These are phyloP conservation scores for Rhynchopsitta pachyrhyncha DNA, from an alignment of 2,113 vertebrate species.

Conservation along the genomic window DNA sequence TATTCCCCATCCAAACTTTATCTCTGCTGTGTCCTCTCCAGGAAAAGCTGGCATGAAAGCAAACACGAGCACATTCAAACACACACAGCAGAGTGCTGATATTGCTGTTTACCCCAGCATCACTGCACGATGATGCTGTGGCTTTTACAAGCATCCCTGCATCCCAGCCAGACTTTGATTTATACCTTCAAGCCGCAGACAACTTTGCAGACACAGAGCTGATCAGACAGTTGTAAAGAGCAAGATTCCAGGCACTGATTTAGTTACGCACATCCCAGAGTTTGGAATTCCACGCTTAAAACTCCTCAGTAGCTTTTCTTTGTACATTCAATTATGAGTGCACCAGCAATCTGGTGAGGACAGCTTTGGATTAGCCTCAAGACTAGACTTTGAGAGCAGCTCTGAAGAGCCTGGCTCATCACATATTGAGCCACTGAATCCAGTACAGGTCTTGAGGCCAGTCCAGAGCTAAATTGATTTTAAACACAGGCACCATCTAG, in stretches of 20 bases:
- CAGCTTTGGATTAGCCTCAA: not conserved
- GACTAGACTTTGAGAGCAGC: not conserved
- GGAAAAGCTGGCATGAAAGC: not conserved
- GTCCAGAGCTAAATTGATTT: not conserved
- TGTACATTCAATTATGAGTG: accelerated
- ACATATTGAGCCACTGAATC: not conserved
- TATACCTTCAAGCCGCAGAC: not conserved
- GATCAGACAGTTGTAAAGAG: accelerated
- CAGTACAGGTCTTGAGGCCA: not conserved
- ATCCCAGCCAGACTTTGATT: not conserved
- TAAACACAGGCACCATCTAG: not conserved
- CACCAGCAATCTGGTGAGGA: accelerated
- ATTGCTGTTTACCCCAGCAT: not conserved
- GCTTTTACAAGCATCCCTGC: not conserved
- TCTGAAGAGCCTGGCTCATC: not conserved
- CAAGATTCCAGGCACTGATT: not conserved
- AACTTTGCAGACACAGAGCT: not conserved
- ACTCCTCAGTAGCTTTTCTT: not conserved
- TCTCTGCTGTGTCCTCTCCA: not conserved
- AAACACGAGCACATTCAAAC: not conserved
- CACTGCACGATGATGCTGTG: accelerated
- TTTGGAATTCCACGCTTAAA: not conserved
- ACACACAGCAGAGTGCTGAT: not conserved
- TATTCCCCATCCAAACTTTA: not conserved
- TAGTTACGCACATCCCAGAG: not conserved